phyloP scores from a whole-genome alignment of 2,888 invertebrate genomes.

The Phalera bucephala region DNA sequence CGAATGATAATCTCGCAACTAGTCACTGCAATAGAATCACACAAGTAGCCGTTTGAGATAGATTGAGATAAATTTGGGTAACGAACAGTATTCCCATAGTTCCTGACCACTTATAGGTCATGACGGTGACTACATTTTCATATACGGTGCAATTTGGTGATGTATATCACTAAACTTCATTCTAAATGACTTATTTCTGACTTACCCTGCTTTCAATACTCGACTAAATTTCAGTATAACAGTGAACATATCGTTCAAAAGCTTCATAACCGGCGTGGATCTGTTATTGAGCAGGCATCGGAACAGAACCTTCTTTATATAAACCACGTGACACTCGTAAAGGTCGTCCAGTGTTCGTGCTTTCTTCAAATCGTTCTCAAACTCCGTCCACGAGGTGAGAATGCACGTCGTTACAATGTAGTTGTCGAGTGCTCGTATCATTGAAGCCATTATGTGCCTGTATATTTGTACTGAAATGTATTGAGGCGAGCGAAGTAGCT shows the following conservation, averaged over 20 bases:
- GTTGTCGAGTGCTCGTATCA: constrained; percentile 89
- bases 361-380: constrained; percentile 86
- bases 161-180: too few species aligned
- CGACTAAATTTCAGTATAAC: constrained; percentile 88
- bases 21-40: too few species aligned
- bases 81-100: too few species aligned
- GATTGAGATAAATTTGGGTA: too few species aligned
- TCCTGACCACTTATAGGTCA: too few species aligned
- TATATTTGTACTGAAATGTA: constrained; percentile 88
- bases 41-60: too few species aligned
- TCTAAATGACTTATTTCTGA: too few species aligned
- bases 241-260: constrained; percentile 87
- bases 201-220: constrained; percentile 79
- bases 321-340: constrained; percentile 87
- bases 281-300: constrained; percentile 89
- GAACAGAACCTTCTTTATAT: constrained; percentile 89
- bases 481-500: constrained; percentile 84
- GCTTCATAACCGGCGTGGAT: constrained; percentile 86
- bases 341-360: constrained; percentile 88
- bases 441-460: constrained; percentile 89
- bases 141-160: too few species aligned
- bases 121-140: too few species aligned
- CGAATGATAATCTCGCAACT: too few species aligned
- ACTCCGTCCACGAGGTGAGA: constrained; percentile 88
- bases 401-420: constrained; percentile 90